These are phyloP conservation scores for Lasioglossum albipes DNA, from an alignment of 1,140 invertebrate genomes.

Conservation along the genomic window DNA sequence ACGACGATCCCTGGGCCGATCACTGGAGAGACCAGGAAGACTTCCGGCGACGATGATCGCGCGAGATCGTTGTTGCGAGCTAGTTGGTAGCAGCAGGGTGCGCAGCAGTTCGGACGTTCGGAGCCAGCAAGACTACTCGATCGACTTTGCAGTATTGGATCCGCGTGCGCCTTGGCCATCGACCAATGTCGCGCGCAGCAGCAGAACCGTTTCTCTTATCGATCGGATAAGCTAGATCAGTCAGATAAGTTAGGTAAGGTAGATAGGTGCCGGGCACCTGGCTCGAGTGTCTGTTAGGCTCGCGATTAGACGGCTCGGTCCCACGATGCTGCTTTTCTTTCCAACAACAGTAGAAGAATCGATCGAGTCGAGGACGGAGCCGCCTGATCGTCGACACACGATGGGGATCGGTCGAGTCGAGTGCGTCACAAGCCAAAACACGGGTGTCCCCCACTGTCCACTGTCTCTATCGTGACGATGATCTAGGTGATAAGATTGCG, in stretches of 20 bases:
- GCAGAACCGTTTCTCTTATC: background rate
- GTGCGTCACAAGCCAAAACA: background rate
- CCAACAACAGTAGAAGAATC: no score
- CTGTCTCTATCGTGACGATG: conserved; percentile 33
- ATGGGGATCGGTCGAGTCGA: conserved; percentile 9
- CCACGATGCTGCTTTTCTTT: background rate
- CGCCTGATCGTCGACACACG: background rate
- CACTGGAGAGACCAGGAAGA: background rate
- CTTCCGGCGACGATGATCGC: background rate
- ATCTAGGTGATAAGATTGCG: conserved; percentile 56
- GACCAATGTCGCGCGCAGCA: conserved; percentile 5
- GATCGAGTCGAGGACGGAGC: background rate
- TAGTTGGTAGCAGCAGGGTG: conserved; percentile 10
- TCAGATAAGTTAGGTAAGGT: conserved; percentile 1
- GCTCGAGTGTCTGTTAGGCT: background rate
- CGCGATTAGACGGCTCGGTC: background rate
- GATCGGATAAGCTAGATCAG: conserved; percentile 9
- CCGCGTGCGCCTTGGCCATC: conserved; percentile 1
- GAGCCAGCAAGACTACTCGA: background rate
- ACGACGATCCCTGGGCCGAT: background rate
- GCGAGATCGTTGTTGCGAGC: conserved; percentile 7
- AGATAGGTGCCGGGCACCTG: background rate
- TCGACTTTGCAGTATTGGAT: conserved; percentile 35
- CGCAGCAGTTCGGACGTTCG: background rate
- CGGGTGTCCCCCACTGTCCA: conserved; percentile 8